Evolutionary conservation across 2,797 vertebrate species (phyloP).

Genomic region (Acrocephalus scirpaceus): DNA sequence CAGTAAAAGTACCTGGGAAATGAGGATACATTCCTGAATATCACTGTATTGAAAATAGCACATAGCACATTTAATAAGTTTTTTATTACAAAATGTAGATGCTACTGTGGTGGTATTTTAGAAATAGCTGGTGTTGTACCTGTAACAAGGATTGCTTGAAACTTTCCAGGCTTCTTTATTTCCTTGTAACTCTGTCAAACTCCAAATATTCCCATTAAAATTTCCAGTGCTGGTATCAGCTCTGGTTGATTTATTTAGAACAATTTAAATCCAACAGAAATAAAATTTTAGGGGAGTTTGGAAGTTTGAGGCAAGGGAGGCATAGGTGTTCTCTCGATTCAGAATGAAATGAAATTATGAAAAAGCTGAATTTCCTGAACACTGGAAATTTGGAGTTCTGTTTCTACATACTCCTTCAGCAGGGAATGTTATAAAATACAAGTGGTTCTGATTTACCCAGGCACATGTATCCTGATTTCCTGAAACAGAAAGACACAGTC

Average conservation of each 20-base stretch:
- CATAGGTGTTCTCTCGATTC: not conserved
- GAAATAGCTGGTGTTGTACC: not conserved
- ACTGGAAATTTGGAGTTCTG: not conserved
- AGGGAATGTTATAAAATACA: not conserved
- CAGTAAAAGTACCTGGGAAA: not conserved
- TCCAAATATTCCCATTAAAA: not conserved
- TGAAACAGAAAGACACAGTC: not conserved
- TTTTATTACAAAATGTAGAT: not conserved
- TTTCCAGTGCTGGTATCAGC: not conserved
- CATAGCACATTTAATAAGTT: not conserved
- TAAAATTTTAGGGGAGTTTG: not conserved
- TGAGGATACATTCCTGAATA: not conserved
- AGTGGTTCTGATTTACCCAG: not conserved
- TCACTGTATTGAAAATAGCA: not conserved
- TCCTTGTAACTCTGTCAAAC: not conserved
- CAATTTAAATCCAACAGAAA: not conserved
- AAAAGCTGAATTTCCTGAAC: constrained; percentile 19
- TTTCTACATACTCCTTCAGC: not conserved
- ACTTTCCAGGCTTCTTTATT: not conserved
- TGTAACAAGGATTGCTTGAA: not conserved
- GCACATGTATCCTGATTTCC: not conserved
- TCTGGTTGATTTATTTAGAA: constrained; percentile 17
- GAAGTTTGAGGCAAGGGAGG: not conserved
- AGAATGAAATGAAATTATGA: not conserved
- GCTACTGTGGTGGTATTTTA: not conserved